A percentile compares a stretch with the other conserved stretches of the same genome.
Evolutionary conservation across 2,888 invertebrate genomes (phyloP).

Genomic region (Leucoma salicis): DNA sequence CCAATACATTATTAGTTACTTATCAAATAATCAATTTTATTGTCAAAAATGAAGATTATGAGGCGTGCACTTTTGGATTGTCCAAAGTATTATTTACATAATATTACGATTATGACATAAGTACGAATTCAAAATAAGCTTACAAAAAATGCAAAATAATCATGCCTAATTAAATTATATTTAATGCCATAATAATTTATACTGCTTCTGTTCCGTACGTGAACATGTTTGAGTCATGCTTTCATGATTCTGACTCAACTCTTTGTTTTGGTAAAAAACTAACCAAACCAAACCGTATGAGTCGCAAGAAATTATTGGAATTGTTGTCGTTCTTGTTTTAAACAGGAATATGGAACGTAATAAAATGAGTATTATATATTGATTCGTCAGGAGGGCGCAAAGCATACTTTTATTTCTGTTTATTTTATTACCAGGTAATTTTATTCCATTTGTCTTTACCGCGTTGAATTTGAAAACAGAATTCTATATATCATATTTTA

Average conservation of each 20-base stretch:
- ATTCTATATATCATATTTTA: too few relatives aligned
- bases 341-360: constrained; percentile 2
- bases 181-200: constrained; percentile 13
- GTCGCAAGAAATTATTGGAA: constrained; percentile 38
- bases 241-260: constrained; percentile 43
- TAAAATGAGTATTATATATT: background rate
- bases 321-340: constrained; percentile 11
- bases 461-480: too few relatives aligned
- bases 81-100: too few relatives aligned
- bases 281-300: constrained; percentile 16
- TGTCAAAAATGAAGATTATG: too few relatives aligned
- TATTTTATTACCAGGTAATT: too few relatives aligned
- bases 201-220: background rate
- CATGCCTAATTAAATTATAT: constrained; percentile 1
- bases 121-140: background rate
- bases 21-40: too few relatives aligned
- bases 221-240: constrained; percentile 40
- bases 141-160: background rate
- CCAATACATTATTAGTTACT: too few relatives aligned
- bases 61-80: too few relatives aligned
- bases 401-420: too few relatives aligned
- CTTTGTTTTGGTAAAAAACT: constrained; percentile 40
- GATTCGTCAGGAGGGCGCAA: background rate
- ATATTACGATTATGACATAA: too few relatives aligned
- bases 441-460: too few relatives aligned